Percentiles rank a stretch among this genome's conserved stretches.
Conservation (phyloP, 2,888 invertebrate species). For the Xylophagus ater region DNA sequence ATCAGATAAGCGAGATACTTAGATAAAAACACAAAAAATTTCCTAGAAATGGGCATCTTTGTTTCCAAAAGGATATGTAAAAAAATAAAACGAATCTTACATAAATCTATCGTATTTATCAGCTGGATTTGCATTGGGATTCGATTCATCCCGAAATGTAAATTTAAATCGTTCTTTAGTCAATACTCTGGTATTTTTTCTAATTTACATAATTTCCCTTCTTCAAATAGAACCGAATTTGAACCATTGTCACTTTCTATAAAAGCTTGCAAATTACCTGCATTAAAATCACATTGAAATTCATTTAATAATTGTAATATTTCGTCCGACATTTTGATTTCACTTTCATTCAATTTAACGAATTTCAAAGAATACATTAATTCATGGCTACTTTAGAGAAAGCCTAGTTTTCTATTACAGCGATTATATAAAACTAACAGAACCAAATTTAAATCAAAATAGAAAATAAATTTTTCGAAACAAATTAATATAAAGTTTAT, state of each 20-base stretch:
- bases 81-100: too few species aligned
- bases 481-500: too few species aligned
- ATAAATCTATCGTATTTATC: slow-evolving; percentile 41
- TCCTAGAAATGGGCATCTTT: too few species aligned
- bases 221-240: slow-evolving; percentile 36
- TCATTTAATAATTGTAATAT: slow-evolving; percentile 24
- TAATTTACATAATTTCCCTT: slow-evolving; percentile 52
- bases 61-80: too few species aligned
- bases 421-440: too few species aligned
- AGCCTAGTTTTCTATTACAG: too few species aligned
- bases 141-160: slow-evolving; percentile 52
- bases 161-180: slow-evolving; percentile 51
- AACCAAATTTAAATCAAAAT: too few species aligned
- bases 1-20: slow-evolving; percentile 56
- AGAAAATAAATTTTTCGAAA: too few species aligned
- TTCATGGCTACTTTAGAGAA: too few species aligned
- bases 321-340: too few species aligned
- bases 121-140: slow-evolving; percentile 58
- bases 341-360: too few species aligned
- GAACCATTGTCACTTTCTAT: not conserved
- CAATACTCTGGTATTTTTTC: slow-evolving; percentile 41
- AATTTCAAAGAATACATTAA: too few species aligned
- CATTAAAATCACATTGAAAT: slow-evolving; percentile 48
- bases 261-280: slow-evolving; percentile 33
- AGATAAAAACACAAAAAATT: slow-evolving; percentile 5